Evolutionary conservation across 1,140 invertebrate species (phyloP), one percentile per base, ranked within the genome.

Genomic region (Drosophila santomea): DNA sequence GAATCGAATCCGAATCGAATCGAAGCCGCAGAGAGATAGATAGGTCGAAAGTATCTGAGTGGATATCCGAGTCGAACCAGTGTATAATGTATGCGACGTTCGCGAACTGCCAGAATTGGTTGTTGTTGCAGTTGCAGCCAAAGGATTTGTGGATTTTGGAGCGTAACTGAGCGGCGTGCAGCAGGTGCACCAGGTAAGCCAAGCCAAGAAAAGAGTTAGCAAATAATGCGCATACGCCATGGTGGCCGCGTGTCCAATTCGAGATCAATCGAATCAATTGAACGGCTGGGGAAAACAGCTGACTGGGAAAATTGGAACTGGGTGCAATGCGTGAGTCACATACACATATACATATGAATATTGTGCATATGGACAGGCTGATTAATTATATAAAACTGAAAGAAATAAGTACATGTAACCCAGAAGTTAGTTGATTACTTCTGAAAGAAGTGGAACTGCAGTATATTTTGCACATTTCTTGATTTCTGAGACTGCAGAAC

Each of bases 121-220:
- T 91, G 79, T 91, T 91, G 76, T 89, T 91, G 84, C 81, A 82
- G 52, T 91, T 91, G 76, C 89, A 91, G 79, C 89, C 89, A 76
- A 91, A 91, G 81, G 89, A 91, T 86, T 91, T 91, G 84, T 91
- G 89, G 89, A 91, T 91, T 86, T 86, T 91, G 71, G 67, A 85
- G 55, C 74, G 63, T 60, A 59, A 72, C 58, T 88, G 75, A 86
- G 55, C 44, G 39, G 41, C 67, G 35, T 77, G 80, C 78, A 78
- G 62, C 74, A 88, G 74, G 60, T 80, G 83, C 83, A 88, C 83
- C 68, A 88, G 83, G 83, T 88, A 54, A 86, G 82, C 35, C 3
- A 45, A 28, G 12, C 14, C 10, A 17, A 17, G 20, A 45, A 45
- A 41, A 28, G 23, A 11, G 4, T 45, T 50, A 39, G 41, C 35